These are phyloP conservation scores for Erebia ligea DNA, from an alignment of 2,888 invertebrate genomes.

Conservation along the genomic window DNA sequence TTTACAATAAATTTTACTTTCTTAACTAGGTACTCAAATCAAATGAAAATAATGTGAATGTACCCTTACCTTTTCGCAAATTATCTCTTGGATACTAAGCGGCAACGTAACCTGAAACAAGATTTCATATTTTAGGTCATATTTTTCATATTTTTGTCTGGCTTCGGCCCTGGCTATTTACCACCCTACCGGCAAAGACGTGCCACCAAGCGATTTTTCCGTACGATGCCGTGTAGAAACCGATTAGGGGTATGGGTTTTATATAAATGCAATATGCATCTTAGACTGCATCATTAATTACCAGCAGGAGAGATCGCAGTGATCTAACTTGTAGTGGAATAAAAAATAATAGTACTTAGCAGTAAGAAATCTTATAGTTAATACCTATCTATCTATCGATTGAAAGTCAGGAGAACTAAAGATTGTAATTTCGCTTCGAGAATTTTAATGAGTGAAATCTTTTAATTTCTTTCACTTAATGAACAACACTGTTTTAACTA, in stretches of 20 bases:
- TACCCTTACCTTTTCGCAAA: constrained; percentile 73
- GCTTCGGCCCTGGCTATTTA: too few species aligned
- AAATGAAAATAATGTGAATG: constrained; percentile 17
- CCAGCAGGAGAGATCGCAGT: too few species aligned
- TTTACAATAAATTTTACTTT: too few species aligned
- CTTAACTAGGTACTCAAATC: neutral
- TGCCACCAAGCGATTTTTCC: too few species aligned
- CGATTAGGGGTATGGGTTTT: too few species aligned
- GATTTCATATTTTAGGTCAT: constrained; percentile 56
- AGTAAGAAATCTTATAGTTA: neutral
- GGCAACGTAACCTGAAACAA: constrained; percentile 74
- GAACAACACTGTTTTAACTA: constrained; percentile 13
- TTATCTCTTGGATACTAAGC: constrained; percentile 67
- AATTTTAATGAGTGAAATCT: constrained; percentile 15
- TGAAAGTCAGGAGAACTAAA: neutral
- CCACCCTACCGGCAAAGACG: too few species aligned
- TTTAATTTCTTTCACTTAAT: constrained; percentile 16
- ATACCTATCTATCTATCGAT: neutral
- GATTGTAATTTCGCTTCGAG: neutral
- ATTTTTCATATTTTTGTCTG: too few species aligned
- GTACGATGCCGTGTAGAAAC: too few species aligned
- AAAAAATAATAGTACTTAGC: too few species aligned
- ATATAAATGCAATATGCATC: too few species aligned
- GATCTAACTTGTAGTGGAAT: too few species aligned
- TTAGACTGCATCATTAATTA: too few species aligned